These are phyloP conservation scores for Orius insidiosus DNA, from an alignment of 1,140 invertebrate genomes.

Conservation along the genomic window DNA sequence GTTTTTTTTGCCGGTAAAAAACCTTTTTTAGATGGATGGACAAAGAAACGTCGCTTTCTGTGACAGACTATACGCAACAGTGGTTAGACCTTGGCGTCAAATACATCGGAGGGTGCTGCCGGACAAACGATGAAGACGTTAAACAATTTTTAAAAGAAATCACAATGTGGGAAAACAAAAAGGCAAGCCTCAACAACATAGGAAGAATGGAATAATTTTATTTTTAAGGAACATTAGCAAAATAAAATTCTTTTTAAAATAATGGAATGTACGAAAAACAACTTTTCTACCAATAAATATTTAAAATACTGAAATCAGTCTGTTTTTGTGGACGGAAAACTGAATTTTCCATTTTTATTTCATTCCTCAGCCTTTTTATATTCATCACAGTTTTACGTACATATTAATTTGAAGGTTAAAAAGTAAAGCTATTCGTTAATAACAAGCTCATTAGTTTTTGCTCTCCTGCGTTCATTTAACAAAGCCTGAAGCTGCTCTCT, in stretches of 20 bases:
- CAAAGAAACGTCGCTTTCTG: constrained; percentile 30
- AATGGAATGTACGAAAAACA: no score
- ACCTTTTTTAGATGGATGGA: constrained; percentile 33
- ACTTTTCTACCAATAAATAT: no score
- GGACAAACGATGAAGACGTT: constrained; percentile 42
- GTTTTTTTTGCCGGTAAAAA: no score
- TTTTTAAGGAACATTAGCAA: no score
- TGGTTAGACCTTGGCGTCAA: constrained; percentile 52
- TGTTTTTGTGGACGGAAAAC: no score
- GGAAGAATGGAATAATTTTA: no score
- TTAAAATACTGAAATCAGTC: no score
- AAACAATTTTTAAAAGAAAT: constrained; percentile 3
- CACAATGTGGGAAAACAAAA: not conserved
- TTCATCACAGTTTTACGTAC: no score
- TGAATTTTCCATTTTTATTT: no score
- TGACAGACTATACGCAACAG: constrained; percentile 40
- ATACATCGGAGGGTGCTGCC: constrained; percentile 64
- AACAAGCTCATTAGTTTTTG: not conserved
- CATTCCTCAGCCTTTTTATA: no score
- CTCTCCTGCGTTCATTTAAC: constrained; percentile 11
- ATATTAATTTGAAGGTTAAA: constrained; percentile 4
- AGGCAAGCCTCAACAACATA: not conserved
- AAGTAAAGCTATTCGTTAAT: constrained; percentile 1
- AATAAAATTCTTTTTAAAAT: no score
- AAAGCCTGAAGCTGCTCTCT: constrained; percentile 26